Evolutionary conservation across 1,140 invertebrate genomes (phyloP).

Genomic region (Procambarus clarkii): DNA sequence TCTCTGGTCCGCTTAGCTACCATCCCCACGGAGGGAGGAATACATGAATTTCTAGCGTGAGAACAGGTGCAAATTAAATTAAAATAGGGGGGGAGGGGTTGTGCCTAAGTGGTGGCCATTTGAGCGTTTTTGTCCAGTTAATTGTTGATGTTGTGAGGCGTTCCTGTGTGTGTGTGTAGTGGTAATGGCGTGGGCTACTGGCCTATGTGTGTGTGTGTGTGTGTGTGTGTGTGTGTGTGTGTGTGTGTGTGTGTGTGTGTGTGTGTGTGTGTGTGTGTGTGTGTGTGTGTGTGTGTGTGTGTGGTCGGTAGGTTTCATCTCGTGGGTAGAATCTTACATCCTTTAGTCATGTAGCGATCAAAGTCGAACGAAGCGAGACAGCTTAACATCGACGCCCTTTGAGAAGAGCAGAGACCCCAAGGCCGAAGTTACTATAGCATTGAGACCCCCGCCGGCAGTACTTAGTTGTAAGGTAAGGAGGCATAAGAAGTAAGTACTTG

Average conservation of each 20-base stretch:
- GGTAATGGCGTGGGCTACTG: neutral
- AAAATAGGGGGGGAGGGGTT: neutral
- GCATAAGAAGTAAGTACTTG: neutral
- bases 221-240: conserved; percentile 20
- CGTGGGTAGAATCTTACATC: no score
- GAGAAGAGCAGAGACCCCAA: no score
- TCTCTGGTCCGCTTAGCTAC: neutral
- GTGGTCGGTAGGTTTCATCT: no score
- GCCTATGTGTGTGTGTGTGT: neutral
- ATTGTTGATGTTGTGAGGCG: no score
- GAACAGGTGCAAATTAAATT: neutral
- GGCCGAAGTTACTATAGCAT: no score
- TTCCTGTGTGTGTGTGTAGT: neutral
- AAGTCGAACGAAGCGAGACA: no score
- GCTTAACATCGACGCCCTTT: no score
- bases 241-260: conserved; percentile 1
- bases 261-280: conserved; percentile 1
- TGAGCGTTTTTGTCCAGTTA: neutral
- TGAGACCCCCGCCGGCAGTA: neutral
- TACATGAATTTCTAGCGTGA: neutral
- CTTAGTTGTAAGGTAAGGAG: neutral
- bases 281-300: no score
- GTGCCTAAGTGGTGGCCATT: neutral
- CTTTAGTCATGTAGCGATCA: no score
- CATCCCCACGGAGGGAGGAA: neutral